Base-by-base conservation (phyloP, 2,888 invertebrate species). In the Spisula solida region DNA sequence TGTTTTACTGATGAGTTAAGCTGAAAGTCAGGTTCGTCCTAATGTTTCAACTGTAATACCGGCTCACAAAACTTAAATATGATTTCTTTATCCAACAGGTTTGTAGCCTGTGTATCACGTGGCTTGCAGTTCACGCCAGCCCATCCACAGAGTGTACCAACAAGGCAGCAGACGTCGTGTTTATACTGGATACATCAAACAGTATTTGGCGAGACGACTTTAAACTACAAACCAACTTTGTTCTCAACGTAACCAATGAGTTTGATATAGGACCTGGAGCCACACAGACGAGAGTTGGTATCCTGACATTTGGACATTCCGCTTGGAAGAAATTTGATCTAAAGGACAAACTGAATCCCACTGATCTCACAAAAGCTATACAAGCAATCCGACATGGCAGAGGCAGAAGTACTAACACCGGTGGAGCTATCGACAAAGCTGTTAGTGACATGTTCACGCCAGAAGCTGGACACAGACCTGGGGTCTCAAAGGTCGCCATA, bases 141-240 rank as follows among this genome's bases (percentile, higher is more conserved):
- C 87, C 87, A 18, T 18, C 60, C 0, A 20, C 51, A 16, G 87
- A 81, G 12, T 90, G 90, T 75, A 31, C 81, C 1, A 88, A 90
- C 81, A 88, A 92, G 60, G 92, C 95, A 1, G 94, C 95, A 8
- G 94, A 95, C 84, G 85, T 94, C 8, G 93, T 96, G 41, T 95
- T 94, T 87, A 88, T 94, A 18, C 87, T 95, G 55, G 94, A 94
- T 87, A 93, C 94, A 4, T 96, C 95, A 2, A 93, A 90, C 31
- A 95, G 95, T 83, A 95, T 96, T 56, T 95, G 95, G 94, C 85
- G 75, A 0, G 87, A 87, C 1, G 94, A 96, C 88, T 96, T 95
- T 89, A 87, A 82, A 18, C 92, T 92, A 20, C 95, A 95, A 87
- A 87, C 93, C 8, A 81, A 82, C 20, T 95, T 95, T 83, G 93